phyloP scores from a whole-genome alignment of 2,113 vertebrate species.

The Brienomyrus brachyistius region DNA sequence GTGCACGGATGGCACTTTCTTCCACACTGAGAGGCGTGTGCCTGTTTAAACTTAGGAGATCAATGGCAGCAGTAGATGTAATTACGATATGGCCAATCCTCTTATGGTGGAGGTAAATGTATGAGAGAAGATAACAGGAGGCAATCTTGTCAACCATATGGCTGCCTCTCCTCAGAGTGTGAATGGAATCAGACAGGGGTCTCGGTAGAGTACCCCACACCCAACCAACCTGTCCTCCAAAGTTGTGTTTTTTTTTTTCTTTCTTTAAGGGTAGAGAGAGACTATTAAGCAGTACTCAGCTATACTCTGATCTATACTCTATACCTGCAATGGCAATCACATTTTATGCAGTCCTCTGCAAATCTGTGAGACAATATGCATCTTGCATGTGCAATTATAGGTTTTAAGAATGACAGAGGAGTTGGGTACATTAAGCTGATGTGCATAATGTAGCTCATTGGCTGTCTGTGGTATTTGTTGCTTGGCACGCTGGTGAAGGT shows the following conservation, averaged over 20 bases:
- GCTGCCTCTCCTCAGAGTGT: slow-evolving; percentile 39
- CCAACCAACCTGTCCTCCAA: neutral
- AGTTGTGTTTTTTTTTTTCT: neutral
- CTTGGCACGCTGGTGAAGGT: neutral
- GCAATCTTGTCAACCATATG: slow-evolving; percentile 45
- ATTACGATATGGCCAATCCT: slow-evolving; percentile 55
- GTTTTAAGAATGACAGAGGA: neutral
- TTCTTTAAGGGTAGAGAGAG: neutral
- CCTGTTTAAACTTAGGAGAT: slow-evolving; percentile 45
- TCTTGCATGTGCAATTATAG: neutral
- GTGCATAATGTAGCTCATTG: neutral
- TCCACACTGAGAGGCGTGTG: slow-evolving; percentile 28
- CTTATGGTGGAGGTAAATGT: slow-evolving; percentile 42
- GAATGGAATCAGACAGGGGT: slow-evolving; percentile 40
- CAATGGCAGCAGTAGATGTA: slow-evolving; percentile 51
- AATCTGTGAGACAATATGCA: neutral
- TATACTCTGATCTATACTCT: neutral
- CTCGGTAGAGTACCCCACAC: neutral
- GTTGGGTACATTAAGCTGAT: neutral
- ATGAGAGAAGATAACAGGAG: slow-evolving; percentile 49
- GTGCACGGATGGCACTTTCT: slow-evolving; percentile 5
- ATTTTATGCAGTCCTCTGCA: neutral
- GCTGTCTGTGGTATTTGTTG: neutral
- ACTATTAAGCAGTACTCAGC: neutral
- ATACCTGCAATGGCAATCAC: neutral